A percentile compares a stretch with the other conserved stretches of the same genome.
These are phyloP conservation scores for Hydrocynus forskahlii DNA, from an alignment of 2,797 vertebrate genomes.

Conservation along the genomic window DNA sequence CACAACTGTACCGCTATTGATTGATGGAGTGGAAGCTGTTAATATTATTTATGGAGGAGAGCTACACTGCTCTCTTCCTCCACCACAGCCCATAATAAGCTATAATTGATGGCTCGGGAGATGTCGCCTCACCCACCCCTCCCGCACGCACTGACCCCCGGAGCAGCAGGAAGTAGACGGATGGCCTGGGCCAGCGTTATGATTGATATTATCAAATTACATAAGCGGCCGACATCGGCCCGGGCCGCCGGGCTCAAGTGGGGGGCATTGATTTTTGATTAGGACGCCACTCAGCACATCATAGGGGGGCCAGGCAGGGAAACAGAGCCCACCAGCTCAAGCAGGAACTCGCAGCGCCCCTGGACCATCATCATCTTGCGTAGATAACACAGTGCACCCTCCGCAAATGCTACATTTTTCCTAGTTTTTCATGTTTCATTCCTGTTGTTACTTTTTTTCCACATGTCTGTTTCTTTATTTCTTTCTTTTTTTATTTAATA, in stretches of 20 bases:
- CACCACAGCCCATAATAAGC: slow-evolving; percentile 89
- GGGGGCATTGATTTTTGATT: slow-evolving; percentile 94
- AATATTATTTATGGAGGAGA: slow-evolving; percentile 93
- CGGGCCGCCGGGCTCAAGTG: slow-evolving; percentile 83
- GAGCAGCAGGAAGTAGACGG: slow-evolving; percentile 88
- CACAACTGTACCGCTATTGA: slow-evolving; percentile 91
- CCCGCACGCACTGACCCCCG: slow-evolving; percentile 79
- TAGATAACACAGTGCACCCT: neutral
- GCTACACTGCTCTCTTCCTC: slow-evolving; percentile 80
- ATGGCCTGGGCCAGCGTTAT: slow-evolving; percentile 94
- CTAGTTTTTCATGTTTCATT: neutral
- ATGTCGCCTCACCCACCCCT: slow-evolving; percentile 71
- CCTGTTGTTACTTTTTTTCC: no score
- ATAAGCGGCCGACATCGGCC: slow-evolving; percentile 81
- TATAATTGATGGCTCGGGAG: slow-evolving; percentile 94
- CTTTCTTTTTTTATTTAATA: no score
- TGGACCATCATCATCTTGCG: neutral
- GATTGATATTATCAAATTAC: slow-evolving; percentile 96
- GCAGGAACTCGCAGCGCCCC: neutral
- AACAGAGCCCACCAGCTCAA: slow-evolving; percentile 62
- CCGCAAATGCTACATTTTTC: neutral
- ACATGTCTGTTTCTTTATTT: no score
- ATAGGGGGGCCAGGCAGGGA: slow-evolving; percentile 66
- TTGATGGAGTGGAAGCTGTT: slow-evolving; percentile 86
- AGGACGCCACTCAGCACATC: slow-evolving; percentile 82